A percentile compares a stretch with the other conserved stretches of the same genome.
phyloP scores from a whole-genome alignment of 1,140 invertebrate species.

The Globodera ellingtonae region DNA sequence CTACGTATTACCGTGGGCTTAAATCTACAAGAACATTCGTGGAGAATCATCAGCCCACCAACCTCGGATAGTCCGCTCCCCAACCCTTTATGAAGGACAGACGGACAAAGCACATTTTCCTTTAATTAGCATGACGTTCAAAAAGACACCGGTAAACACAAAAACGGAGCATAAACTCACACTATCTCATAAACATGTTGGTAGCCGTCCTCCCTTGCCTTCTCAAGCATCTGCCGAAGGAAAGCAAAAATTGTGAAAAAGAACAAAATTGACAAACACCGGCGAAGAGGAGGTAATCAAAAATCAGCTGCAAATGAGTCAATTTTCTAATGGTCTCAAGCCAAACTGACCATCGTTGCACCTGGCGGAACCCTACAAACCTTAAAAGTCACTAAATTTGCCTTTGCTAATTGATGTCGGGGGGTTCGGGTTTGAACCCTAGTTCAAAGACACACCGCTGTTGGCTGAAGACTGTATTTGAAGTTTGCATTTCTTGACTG shows the following conservation, averaged over 20 bases:
- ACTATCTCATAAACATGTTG: slow-evolving; percentile 92
- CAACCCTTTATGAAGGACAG: slow-evolving; percentile 94
- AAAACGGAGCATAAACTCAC: neutral
- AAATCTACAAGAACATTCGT: no score
- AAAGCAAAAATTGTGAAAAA: slow-evolving; percentile 6
- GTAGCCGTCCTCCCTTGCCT: slow-evolving; percentile 94
- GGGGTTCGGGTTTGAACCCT: slow-evolving; percentile 25
- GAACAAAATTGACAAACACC: slow-evolving; percentile 28
- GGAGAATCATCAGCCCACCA: slow-evolving; percentile 64
- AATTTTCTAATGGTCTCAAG: neutral
- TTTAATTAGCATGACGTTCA: slow-evolving; percentile 64
- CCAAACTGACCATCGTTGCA: slow-evolving; percentile 85
- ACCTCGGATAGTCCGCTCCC: slow-evolving; percentile 94
- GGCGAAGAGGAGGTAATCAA: slow-evolving; percentile 97
- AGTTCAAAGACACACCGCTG: slow-evolving; percentile 43
- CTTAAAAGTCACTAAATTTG: neutral
- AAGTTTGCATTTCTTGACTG: slow-evolving; percentile 55
- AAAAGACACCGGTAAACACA: no score
- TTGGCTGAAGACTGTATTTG: slow-evolving; percentile 49
- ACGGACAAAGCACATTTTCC: slow-evolving; percentile 96
- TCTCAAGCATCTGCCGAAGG: slow-evolving; percentile 77
- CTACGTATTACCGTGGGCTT: no score
- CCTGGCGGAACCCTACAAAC: slow-evolving; percentile 70
- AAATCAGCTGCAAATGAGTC: slow-evolving; percentile 70
- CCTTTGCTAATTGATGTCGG: no score